Percentiles rank a stretch among this genome's conserved stretches.
Evolutionary conservation across 2,113 vertebrate genomes (phyloP).

Genomic region (Nestor notabilis): DNA sequence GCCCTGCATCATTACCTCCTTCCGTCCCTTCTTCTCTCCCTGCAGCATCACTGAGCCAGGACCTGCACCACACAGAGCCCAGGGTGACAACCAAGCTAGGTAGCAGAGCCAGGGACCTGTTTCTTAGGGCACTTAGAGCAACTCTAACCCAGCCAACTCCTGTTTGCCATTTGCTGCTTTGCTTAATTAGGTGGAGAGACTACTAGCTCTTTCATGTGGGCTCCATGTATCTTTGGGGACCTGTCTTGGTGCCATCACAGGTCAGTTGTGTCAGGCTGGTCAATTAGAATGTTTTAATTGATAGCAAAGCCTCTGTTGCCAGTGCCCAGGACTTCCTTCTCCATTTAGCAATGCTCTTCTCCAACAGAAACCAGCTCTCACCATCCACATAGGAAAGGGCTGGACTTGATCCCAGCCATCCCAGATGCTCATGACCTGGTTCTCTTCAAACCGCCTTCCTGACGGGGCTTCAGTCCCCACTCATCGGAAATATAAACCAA

Average conservation of each 20-base stretch:
- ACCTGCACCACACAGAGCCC: accelerated
- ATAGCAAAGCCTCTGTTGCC: background rate
- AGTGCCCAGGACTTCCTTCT: background rate
- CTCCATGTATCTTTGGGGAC: background rate
- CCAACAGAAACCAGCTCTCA: background rate
- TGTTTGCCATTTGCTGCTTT: background rate
- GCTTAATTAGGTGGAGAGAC: slow-evolving; percentile 3
- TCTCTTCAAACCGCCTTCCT: background rate
- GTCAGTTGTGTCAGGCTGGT: background rate
- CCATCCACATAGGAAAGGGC: no score
- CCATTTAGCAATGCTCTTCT: background rate
- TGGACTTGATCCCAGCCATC: background rate
- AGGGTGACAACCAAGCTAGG: background rate
- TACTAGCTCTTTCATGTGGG: background rate
- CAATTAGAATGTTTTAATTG: background rate
- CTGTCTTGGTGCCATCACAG: background rate
- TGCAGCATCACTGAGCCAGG: background rate
- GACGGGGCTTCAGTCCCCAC: background rate
- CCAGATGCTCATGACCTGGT: accelerated
- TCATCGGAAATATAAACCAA: accelerated
- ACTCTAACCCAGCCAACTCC: background rate
- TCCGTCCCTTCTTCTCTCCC: background rate
- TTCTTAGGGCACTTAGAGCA: slow-evolving; percentile 1
- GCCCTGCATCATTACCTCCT: background rate
- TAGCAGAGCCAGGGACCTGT: background rate